Percentiles rank a stretch among this genome's conserved stretches.
Conservation (phyloP, 2,888 invertebrate genomes). For the Calliphora vomitoria region DNA sequence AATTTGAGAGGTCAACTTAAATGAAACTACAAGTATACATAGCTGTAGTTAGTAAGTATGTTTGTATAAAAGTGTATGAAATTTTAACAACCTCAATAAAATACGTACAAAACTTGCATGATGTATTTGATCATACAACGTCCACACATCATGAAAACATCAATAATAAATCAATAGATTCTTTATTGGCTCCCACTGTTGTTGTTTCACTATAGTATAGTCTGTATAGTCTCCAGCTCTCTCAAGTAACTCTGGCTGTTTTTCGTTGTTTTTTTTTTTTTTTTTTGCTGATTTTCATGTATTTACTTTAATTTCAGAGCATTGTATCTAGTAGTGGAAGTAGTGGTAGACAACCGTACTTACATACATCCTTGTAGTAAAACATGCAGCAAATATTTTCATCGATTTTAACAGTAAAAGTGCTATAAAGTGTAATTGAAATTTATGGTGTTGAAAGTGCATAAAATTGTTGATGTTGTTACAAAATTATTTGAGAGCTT, state of each 20-base stretch:
- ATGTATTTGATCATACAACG: constrained; percentile 62
- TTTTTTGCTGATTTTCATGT: constrained; percentile 21
- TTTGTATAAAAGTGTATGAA: not conserved
- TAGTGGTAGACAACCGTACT: not conserved
- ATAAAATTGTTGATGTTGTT: constrained; percentile 76
- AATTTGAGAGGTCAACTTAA: constrained; percentile 71
- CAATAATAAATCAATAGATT: constrained; percentile 72
- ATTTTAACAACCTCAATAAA: constrained; percentile 66
- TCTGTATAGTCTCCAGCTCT: not conserved
- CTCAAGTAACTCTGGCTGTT: constrained; percentile 37
- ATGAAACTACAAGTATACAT: constrained; percentile 25
- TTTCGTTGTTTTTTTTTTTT: too few species aligned
- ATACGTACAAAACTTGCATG: constrained; percentile 16
- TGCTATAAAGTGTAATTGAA: constrained; percentile 82
- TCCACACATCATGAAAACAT: constrained; percentile 67
- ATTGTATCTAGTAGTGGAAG: constrained; percentile 50
- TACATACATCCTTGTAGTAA: constrained; percentile 1
- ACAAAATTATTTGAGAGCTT: constrained; percentile 71
- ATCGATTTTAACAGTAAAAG: constrained; percentile 77
- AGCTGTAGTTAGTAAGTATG: not conserved
- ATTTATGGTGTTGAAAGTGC: constrained; percentile 81
- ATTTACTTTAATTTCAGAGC: constrained; percentile 61
- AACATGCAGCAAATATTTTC: constrained; percentile 58
- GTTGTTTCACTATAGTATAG: constrained; percentile 12
- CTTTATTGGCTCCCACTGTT: constrained; percentile 62